Conservation (phyloP, 2,888 invertebrate species). For the Proisotoma minuta region DNA sequence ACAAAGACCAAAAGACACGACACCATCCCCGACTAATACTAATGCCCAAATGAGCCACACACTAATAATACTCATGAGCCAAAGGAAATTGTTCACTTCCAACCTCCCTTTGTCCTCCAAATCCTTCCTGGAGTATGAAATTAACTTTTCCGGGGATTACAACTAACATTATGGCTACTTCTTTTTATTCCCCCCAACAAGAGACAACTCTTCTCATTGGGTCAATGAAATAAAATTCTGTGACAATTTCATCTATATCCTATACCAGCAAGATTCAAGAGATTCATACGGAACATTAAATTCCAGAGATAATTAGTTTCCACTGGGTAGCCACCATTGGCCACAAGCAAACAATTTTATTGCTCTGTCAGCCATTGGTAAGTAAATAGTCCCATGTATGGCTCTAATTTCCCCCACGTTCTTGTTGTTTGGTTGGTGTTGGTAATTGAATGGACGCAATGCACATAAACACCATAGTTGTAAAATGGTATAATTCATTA, state of each 20-base stretch:
- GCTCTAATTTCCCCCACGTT: background rate
- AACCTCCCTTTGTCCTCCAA: background rate
- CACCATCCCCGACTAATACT: background rate
- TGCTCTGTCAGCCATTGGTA: background rate
- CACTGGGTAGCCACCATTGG: background rate
- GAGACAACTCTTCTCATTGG: no score
- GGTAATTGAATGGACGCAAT: background rate
- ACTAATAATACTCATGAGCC: background rate
- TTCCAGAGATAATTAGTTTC: conserved; percentile 1
- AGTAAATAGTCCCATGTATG: background rate
- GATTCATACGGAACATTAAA: no score
- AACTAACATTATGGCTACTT: no score
- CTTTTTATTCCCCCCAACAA: no score
- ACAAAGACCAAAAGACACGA: background rate
- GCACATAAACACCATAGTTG: no score
- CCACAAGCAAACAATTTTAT: background rate
- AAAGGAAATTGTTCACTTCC: no score
- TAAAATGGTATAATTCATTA: no score
- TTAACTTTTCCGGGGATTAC: no score
- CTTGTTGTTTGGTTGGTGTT: background rate
- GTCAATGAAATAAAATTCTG: no score
- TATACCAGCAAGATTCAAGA: no score
- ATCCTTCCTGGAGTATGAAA: background rate
- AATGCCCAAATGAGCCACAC: background rate
- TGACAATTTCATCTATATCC: no score